Conservation (phyloP, 2,113 vertebrate species). For the Fulmarus glacialis region DNA sequence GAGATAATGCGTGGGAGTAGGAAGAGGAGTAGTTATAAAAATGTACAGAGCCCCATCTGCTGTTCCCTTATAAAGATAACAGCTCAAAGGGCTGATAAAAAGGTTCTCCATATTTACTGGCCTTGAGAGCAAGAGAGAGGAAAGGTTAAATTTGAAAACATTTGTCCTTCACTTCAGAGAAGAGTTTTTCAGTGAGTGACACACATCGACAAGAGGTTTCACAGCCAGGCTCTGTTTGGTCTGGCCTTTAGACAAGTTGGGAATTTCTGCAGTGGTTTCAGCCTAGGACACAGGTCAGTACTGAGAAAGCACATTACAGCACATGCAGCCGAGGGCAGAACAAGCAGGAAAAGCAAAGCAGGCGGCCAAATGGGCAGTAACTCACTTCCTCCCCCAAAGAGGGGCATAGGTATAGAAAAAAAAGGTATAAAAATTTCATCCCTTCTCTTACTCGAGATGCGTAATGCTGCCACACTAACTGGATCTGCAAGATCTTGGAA, state of each 20-base stretch:
- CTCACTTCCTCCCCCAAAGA: neutral
- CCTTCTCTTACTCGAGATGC: neutral
- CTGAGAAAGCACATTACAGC: neutral
- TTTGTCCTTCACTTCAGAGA: neutral
- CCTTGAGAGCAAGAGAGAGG: neutral
- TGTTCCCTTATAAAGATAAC: neutral
- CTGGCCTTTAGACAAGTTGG: neutral
- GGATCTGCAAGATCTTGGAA: neutral
- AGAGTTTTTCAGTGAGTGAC: neutral
- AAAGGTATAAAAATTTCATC: neutral
- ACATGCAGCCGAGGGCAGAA: neutral
- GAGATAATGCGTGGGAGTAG: neutral
- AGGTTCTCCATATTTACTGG: neutral
- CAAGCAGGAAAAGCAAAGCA: neutral
- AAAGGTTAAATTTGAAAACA: neutral
- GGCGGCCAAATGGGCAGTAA: neutral
- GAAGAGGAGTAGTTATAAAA: neutral
- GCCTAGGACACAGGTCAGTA: neutral
- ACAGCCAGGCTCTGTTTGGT: neutral
- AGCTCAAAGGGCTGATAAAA: neutral
- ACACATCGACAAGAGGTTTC: fast-evolving
- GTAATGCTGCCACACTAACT: neutral
- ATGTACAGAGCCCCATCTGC: constrained; percentile 28
- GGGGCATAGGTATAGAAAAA: neutral
- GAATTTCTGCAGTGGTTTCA: neutral